Base-by-base conservation (phyloP, 2,797 vertebrate genomes). In the Semotilus atromaculatus region DNA sequence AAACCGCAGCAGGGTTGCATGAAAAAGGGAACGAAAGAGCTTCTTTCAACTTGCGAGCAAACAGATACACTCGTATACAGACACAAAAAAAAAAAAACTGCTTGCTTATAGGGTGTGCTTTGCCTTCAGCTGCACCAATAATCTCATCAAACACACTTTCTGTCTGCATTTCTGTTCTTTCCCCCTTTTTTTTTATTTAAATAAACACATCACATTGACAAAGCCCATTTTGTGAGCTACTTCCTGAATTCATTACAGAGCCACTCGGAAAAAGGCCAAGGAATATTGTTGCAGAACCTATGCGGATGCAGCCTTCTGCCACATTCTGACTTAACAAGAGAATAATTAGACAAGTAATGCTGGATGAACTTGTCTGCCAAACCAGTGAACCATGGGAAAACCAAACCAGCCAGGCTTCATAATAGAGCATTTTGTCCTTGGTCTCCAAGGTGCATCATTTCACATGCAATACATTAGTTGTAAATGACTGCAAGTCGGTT, bases 311-410 rank as follows among this genome's bases (percentile, higher is more conserved):
- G 83, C 80, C 72, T n/a, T 70, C 68, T 82, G 85, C 86, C 60
- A 72, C 86, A 90, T 85, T 89, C 88, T 87, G 53, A 87, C 82
- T 87, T 87, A 90, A 89, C 88, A 82, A 88, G 87, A 87, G 76
- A 80, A 80, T 88, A 89, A 90, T 90, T 90, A 90, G 87, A 84
- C 84, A 86, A 83, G 83, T 82, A 89, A 83, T 70, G 67, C 55
- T 78, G 86, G 81, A 89, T 88, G 87, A 87, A 89, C 79, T 84
- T 88, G 85, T 85, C 87, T 89, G 79, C 86, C 85, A 89, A 89
- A 89, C 60, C 85, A 86, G 84, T 85, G 82, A 88, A 85, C 74
- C 84, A 74, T 88, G 75, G 81, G 85, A 78, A 77, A 87, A 87
- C 80, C 82, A 89, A 80, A 87, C 66, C 75, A 88, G 73, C 45